phyloP scores from a whole-genome alignment of 2,888 invertebrate genomes.

The Coenonympha arcania region DNA sequence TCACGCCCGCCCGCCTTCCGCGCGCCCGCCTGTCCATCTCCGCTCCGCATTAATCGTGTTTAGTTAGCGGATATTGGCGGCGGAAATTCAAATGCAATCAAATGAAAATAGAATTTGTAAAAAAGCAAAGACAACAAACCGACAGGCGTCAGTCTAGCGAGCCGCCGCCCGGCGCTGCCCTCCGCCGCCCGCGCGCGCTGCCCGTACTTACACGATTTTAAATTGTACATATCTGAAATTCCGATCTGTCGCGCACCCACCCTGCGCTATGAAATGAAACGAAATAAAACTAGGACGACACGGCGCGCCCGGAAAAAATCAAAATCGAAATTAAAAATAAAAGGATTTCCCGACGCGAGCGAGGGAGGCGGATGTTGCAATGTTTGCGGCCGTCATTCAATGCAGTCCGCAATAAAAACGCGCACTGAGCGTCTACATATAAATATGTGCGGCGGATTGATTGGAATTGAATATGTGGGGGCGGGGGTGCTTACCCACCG shows the following conservation, averaged over 20 bases:
- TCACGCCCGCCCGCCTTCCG: constrained; percentile 41
- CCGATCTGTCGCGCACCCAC: constrained; percentile 74
- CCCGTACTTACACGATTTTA: constrained; percentile 75
- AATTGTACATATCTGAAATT: constrained; percentile 76
- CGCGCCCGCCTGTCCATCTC: constrained; percentile 65
- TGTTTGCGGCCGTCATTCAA: constrained; percentile 72
- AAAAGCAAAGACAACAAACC: constrained; percentile 73
- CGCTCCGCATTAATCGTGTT: constrained; percentile 74
- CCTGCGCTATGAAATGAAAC: constrained; percentile 74
- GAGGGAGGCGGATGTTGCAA: constrained; percentile 63
- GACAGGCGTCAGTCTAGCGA: constrained; percentile 73
- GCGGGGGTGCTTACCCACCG: constrained; percentile 30
- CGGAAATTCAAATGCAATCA: constrained; percentile 75
- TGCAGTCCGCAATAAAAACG: constrained; percentile 73
- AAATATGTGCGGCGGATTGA: constrained; percentile 71
- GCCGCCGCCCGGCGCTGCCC: constrained; percentile 55
- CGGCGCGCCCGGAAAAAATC: constrained; percentile 70
- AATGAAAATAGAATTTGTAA: constrained; percentile 73
- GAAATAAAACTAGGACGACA: constrained; percentile 70
- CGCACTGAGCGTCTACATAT: constrained; percentile 61
- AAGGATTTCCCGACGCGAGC: constrained; percentile 57
- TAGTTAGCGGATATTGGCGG: constrained; percentile 75
- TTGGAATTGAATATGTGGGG: constrained; percentile 73
- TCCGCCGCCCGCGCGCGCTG: constrained; percentile 48
- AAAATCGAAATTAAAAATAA: constrained; percentile 74